Evolutionary conservation across 2,797 vertebrate genomes (phyloP).

Genomic region (Myripristis jacobus): DNA sequence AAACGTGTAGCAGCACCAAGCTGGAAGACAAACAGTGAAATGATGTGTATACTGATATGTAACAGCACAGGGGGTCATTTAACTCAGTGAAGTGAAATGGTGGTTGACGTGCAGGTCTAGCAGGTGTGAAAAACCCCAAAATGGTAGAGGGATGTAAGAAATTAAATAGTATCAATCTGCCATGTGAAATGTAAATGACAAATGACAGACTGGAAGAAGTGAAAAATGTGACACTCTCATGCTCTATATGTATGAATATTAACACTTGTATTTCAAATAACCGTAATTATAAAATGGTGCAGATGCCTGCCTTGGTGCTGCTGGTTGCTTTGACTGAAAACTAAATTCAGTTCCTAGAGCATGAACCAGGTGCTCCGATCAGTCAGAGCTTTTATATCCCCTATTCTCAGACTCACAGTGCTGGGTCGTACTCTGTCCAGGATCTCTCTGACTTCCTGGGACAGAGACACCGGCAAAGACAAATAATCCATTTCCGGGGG

Average conservation of each 20-base stretch:
- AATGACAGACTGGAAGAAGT: no score
- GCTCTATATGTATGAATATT: no score
- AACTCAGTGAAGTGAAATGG: not conserved
- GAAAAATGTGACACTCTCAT: no score
- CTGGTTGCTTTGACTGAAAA: not conserved
- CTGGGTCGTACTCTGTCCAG: constrained; percentile 87
- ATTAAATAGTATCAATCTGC: no score
- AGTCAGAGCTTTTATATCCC: not conserved
- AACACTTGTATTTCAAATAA: no score
- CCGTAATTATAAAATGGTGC: no score
- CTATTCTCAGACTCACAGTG: constrained; percentile 85
- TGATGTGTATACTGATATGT: not conserved
- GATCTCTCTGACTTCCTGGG: constrained; percentile 91
- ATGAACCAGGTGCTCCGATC: not conserved
- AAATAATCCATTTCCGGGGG: constrained; percentile 92
- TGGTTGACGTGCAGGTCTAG: no score
- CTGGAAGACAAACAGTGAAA: constrained; percentile 71
- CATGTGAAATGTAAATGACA: no score
- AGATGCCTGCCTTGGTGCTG: no score
- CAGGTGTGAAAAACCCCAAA: no score
- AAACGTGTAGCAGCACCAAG: constrained; percentile 92
- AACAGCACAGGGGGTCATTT: not conserved
- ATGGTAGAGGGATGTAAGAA: no score
- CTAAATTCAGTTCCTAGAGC: not conserved
- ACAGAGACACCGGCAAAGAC: constrained; percentile 86